A percentile compares a stretch with the other conserved stretches of the same genome.
phyloP scores from a whole-genome alignment of 2,113 vertebrate species.

The Phaethon lepturus region DNA sequence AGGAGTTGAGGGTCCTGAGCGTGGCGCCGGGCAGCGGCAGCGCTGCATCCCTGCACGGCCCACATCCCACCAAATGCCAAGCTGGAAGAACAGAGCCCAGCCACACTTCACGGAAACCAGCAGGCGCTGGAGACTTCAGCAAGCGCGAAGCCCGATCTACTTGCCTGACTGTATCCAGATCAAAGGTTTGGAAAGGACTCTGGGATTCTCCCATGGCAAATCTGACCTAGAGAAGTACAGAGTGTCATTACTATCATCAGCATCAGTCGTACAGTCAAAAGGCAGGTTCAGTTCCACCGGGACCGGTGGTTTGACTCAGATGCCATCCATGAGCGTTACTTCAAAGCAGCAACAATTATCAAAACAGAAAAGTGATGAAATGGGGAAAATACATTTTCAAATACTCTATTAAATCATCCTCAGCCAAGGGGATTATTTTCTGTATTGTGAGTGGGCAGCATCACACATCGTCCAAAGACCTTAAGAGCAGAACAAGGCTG shows the following conservation, averaged over 20 bases:
- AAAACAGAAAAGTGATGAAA: not conserved
- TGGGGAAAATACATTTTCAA: not conserved
- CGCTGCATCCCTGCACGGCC: fast-evolving
- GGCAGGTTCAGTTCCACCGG: not conserved
- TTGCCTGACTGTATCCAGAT: no score
- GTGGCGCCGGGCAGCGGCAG: fast-evolving
- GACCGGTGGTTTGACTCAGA: not conserved
- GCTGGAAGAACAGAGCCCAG: not conserved
- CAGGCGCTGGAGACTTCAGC: not conserved
- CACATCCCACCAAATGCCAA: not conserved
- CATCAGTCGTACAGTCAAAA: fast-evolving
- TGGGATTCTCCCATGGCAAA: not conserved
- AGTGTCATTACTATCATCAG: not conserved
- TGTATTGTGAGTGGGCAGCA: fast-evolving
- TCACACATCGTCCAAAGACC: not conserved
- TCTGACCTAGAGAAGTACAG: not conserved
- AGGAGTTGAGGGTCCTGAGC: not conserved
- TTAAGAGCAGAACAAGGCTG: not conserved
- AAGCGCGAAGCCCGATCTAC: not conserved
- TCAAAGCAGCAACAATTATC: not conserved
- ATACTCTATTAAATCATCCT: not conserved
- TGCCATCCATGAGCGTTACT: not conserved
- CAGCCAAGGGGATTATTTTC: not conserved
- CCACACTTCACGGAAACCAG: not conserved
- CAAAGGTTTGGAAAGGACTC: not conserved